Conservation (phyloP, 2,113 vertebrate species). For the Gopherus flavomarginatus region DNA sequence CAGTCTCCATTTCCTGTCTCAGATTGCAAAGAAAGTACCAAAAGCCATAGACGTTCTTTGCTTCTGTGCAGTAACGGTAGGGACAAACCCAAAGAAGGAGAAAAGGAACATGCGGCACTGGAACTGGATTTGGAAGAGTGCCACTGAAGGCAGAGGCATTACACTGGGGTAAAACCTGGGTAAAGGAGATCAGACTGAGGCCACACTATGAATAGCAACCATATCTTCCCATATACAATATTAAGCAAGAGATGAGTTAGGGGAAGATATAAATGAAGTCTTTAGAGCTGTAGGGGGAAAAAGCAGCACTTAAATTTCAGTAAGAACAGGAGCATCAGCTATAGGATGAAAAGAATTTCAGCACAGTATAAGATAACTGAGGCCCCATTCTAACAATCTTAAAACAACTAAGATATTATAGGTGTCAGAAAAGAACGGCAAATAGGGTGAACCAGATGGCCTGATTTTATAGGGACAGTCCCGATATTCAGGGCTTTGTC, state of each 20-base stretch:
- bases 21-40: background rate
- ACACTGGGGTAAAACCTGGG: background rate
- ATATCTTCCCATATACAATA: background rate
- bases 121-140: background rate
- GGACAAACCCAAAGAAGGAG: background rate
- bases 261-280: constrained; percentile 22
- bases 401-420: fast-evolving
- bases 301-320: constrained; percentile 25
- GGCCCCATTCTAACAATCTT: background rate
- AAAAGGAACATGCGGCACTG: background rate
- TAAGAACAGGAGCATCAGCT: background rate
- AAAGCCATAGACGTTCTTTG: background rate
- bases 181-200: constrained; percentile 33
- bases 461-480: no score
- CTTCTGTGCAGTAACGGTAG: background rate
- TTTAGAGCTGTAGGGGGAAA: background rate
- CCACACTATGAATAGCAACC: background rate
- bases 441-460: no score
- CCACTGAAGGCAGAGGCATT: background rate
- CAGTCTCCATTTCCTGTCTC: background rate
- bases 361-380: background rate
- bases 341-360: background rate
- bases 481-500: no score
- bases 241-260: constrained; percentile 36
- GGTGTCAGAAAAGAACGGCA: background rate